Conservation (phyloP, 2,888 invertebrate species). For the Cantharis rustica region DNA sequence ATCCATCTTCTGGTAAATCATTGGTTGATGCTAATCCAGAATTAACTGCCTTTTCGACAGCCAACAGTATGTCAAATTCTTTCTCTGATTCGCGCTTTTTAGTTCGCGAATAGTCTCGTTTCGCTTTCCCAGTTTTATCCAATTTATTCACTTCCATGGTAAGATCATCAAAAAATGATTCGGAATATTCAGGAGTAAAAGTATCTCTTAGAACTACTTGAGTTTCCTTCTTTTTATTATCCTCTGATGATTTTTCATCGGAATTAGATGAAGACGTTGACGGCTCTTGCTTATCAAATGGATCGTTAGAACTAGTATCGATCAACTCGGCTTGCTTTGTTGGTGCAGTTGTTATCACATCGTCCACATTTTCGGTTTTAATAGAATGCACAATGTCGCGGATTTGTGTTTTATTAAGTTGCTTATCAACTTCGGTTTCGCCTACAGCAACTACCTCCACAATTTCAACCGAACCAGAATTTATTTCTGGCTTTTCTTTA, state of each 20-base stretch:
- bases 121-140: constrained; percentile 66
- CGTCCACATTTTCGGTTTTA: constrained; percentile 29
- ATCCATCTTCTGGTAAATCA: constrained; percentile 42
- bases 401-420: constrained; percentile 50
- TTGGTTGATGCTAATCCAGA: constrained; percentile 47
- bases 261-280: background rate
- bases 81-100: constrained; percentile 51
- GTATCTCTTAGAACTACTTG: constrained; percentile 18
- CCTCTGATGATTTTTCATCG: background rate
- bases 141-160: constrained; percentile 64
- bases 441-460: constrained; percentile 56
- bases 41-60: constrained; percentile 48
- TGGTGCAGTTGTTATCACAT: background rate
- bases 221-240: background rate
- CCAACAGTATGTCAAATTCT: constrained; percentile 54
- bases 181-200: constrained; percentile 45
- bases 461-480: constrained; percentile 51
- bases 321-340: background rate
- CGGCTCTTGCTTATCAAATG: background rate
- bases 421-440: constrained; percentile 50
- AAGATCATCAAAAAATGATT: constrained; percentile 59
- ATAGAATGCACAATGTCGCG: constrained; percentile 49
- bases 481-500: constrained; percentile 20
- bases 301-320: background rate
- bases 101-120: constrained; percentile 65